A percentile compares a stretch with the other conserved stretches of the same genome.
These are phyloP conservation scores for Rhagologus leucostigma DNA, from an alignment of 2,113 vertebrate species.

Conservation along the genomic window DNA sequence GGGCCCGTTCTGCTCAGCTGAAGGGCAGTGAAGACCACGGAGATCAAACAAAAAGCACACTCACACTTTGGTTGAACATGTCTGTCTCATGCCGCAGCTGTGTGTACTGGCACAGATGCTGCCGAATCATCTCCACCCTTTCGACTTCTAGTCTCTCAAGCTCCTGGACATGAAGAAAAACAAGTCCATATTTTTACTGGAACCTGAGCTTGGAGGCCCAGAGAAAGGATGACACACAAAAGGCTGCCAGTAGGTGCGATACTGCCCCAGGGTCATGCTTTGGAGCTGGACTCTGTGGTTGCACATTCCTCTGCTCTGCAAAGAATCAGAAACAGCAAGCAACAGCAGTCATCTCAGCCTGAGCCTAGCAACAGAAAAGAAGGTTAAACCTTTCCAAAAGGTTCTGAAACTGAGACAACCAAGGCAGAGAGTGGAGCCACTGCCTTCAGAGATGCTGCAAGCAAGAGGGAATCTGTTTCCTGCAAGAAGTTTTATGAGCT, in stretches of 20 bases:
- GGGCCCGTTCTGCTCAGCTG: not conserved
- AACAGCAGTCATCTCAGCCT: not conserved
- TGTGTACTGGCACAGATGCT: slow-evolving; percentile 95
- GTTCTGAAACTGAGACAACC: not conserved
- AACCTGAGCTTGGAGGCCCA: not conserved
- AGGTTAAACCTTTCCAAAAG: not conserved
- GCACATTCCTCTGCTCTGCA: not conserved
- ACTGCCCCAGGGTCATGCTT: not conserved
- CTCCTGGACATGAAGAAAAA: slow-evolving; percentile 76
- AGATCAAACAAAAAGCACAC: slow-evolving; percentile 7
- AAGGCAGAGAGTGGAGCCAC: not conserved
- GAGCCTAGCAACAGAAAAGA: not conserved
- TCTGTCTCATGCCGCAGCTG: slow-evolving; percentile 95
- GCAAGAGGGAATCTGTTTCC: not conserved
- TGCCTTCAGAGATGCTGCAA: not conserved
- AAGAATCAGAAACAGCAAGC: not conserved
- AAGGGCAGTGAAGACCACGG: not conserved
- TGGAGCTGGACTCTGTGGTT: not conserved
- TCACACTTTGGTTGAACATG: slow-evolving; percentile 99
- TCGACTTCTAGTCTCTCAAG: slow-evolving; percentile 94
- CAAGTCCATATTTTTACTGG: not conserved
- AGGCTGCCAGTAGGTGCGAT: not conserved
- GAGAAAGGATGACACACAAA: not conserved
- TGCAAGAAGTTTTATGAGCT: not conserved
- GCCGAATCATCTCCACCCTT: slow-evolving; percentile 93